Evolutionary conservation across 2,888 invertebrate genomes (phyloP).

Genomic region (Corbicula japonica): DNA sequence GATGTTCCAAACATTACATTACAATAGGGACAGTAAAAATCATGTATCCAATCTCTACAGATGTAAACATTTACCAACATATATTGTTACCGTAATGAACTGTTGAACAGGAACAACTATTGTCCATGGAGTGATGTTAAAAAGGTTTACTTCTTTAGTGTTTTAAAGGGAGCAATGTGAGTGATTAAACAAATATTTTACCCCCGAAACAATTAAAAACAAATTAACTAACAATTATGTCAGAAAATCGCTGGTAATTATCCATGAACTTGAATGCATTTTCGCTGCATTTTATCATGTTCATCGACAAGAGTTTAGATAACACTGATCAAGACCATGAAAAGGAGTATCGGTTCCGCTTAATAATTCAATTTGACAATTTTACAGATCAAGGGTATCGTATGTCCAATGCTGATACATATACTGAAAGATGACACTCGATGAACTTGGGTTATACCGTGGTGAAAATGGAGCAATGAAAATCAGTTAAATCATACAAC

Average conservation of each 20-base stretch:
- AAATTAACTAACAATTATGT: slow-evolving; percentile 33
- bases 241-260: slow-evolving; percentile 42
- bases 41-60: too few species aligned
- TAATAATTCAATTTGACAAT: slow-evolving; percentile 55
- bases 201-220: slow-evolving; percentile 33
- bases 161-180: too few species aligned
- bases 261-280: slow-evolving; percentile 44
- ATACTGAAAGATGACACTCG: slow-evolving; percentile 49
- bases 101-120: too few species aligned
- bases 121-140: too few species aligned
- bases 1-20: too few species aligned
- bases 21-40: too few species aligned
- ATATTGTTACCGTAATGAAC: too few species aligned
- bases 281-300: slow-evolving; percentile 34
- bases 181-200: too few species aligned
- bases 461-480: slow-evolving; percentile 15
- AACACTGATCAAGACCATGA: slow-evolving; percentile 45
- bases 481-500: too few species aligned
- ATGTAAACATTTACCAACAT: too few species aligned
- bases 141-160: too few species aligned
- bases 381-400: slow-evolving; percentile 53
- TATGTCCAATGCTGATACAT: slow-evolving; percentile 58
- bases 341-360: slow-evolving; percentile 56
- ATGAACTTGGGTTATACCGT: slow-evolving; percentile 17
- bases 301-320: slow-evolving; percentile 48